These are phyloP conservation scores for Sylvia atricapilla DNA, from an alignment of 2,113 vertebrate species.

Conservation along the genomic window DNA sequence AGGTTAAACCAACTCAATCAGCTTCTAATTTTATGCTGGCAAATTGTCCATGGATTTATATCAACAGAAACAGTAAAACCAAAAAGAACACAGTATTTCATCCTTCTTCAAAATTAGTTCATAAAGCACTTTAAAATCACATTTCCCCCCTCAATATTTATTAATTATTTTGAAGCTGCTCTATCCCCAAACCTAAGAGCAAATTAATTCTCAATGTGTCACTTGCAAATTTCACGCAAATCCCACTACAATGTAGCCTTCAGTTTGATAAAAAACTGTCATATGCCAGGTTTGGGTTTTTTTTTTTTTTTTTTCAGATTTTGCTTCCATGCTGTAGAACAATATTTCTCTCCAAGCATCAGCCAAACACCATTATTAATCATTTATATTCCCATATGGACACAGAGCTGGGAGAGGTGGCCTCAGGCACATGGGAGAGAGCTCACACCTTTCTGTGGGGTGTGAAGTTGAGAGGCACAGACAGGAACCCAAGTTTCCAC, in stretches of 20 bases:
- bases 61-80: background rate
- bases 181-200: background rate
- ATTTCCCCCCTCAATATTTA: background rate
- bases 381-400: background rate
- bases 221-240: background rate
- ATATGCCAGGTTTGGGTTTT: background rate
- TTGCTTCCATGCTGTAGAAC: background rate
- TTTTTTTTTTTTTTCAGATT: background rate
- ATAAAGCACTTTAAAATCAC: background rate
- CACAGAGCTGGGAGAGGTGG: background rate
- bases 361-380: background rate
- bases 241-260: background rate
- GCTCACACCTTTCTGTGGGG: background rate
- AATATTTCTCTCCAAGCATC: background rate
- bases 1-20: background rate
- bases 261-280: background rate
- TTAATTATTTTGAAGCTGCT: background rate
- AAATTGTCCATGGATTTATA: background rate
- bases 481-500: background rate
- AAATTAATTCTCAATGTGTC: background rate
- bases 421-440: background rate
- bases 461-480: background rate
- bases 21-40: background rate
- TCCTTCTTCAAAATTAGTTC: background rate
- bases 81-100: background rate